Percentiles rank a stretch among this genome's conserved stretches.
phyloP scores from a whole-genome alignment of 2,797 vertebrate genomes.

The Gallinago stenura region DNA sequence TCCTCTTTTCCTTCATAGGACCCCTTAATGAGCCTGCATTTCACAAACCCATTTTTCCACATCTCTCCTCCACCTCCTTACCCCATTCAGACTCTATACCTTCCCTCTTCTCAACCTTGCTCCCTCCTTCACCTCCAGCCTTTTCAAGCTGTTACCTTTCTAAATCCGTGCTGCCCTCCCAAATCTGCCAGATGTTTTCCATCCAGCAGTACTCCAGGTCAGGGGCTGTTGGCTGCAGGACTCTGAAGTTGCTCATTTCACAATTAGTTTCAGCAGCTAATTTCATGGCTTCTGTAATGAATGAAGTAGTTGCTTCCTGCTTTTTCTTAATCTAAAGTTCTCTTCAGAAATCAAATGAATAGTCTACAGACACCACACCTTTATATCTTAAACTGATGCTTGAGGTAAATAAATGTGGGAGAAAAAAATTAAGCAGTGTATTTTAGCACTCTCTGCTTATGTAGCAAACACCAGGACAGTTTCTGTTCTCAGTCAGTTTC shows the following conservation, averaged over 20 bases:
- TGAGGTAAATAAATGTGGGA: background rate
- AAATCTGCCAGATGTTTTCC: conserved; percentile 6
- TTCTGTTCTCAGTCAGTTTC: background rate
- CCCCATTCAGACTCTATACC: background rate
- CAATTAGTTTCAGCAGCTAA: background rate
- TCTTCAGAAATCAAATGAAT: background rate
- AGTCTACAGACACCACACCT: background rate
- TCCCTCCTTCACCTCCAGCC: conserved; percentile 13
- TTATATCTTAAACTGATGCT: background rate
- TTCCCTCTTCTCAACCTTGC: background rate
- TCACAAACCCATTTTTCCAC: background rate
- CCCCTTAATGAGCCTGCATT: background rate
- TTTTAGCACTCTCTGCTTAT: background rate
- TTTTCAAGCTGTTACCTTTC: conserved; percentile 31
- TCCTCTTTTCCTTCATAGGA: background rate
- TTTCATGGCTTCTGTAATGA: background rate
- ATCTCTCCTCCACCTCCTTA: background rate
- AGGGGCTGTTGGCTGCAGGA: background rate
- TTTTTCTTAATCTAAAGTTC: background rate
- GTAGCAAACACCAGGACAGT: background rate
- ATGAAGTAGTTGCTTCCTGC: background rate
- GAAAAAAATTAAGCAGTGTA: background rate
- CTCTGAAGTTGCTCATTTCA: background rate
- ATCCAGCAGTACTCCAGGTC: background rate
- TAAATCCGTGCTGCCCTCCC: background rate